These are phyloP conservation scores for Neoarius graeffei DNA, from an alignment of 2,113 vertebrate genomes.

Conservation along the genomic window DNA sequence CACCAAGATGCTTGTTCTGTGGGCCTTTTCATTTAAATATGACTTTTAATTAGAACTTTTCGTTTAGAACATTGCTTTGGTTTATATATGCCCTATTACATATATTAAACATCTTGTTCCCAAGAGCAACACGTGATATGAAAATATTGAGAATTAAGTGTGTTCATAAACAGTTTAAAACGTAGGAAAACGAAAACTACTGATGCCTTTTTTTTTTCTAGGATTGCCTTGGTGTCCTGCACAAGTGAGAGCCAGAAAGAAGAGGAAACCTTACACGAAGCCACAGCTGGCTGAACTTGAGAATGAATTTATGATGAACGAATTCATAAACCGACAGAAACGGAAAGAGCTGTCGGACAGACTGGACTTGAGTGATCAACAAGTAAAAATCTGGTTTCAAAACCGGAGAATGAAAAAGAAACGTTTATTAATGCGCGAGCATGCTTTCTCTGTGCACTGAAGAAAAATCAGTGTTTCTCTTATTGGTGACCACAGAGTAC, in stretches of 20 bases:
- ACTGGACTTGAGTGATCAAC: conserved; percentile 83
- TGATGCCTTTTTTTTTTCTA: conserved; percentile 58
- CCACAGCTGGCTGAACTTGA: conserved; percentile 91
- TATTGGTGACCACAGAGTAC: conserved; percentile 50
- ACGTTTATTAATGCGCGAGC: conserved; percentile 86
- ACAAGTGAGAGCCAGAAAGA: conserved; percentile 85
- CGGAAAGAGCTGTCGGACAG: conserved; percentile 89
- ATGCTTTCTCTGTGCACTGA: conserved; percentile 78
- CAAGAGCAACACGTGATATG: background rate
- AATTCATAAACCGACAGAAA: conserved; percentile 94
- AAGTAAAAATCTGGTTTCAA: conserved; percentile 83
- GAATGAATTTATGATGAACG: conserved; percentile 89
- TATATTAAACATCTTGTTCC: background rate
- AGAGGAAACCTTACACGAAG: conserved; percentile 93
- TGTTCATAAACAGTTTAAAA: background rate
- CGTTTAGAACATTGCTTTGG: background rate
- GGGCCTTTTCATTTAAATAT: background rate
- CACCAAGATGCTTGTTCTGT: background rate
- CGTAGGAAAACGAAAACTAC: background rate
- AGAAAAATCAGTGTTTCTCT: conserved; percentile 22
- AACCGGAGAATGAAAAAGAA: conserved; percentile 95
- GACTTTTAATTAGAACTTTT: background rate
- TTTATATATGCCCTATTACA: background rate
- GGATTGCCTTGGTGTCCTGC: conserved; percentile 87
- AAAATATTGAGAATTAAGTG: background rate